Evolutionary conservation across 2,113 vertebrate species (phyloP), one percentile per base, ranked within the genome.

Genomic region (Macrotus californicus): DNA sequence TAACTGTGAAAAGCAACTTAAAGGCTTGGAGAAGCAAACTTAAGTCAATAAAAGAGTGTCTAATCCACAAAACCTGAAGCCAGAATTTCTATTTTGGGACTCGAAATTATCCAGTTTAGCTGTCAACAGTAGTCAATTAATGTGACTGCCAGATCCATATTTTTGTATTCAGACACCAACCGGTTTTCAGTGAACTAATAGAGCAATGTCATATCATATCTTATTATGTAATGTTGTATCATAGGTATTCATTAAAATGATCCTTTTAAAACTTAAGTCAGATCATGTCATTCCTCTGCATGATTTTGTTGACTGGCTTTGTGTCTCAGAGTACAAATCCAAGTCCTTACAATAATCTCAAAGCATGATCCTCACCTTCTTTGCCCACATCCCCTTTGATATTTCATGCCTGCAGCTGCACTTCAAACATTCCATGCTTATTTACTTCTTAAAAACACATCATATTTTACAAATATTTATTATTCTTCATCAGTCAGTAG

Each of bases 21-120:
- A 54, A 75, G 15, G 26, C 18, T 61, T 64, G 8, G 5, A 76
- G 43, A 87, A 81, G 22, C 59, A 92, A 95, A 82, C n/a, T 19
- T 77, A 82, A 66, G 9, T 81, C 88, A 80, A 81, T 94, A 21
- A 93, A 88, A 92, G 21, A 79, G 2, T 34, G 7, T 87, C 70
- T 52, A 79, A 83, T n/a, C 4, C 31, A 87, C 46, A 64, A 77
- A 94, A 87, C 56, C 12, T 29, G 21, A 83, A 87, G 34, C 56
- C 54, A 95, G 87, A 77, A 34, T 87, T 92, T 95, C 64, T 61
- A 31, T 48, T 29, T 54, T 52, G 12, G 4, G 24, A 48, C 50
- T 92, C n/a, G 31, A 95, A 67, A 82, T 95, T 94, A 67, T 50
- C 34, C 26, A 93, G 64, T 91, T 89, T 89, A 92, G 67, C 39